These are phyloP conservation scores for Poeciliopsis presidionis DNA, from an alignment of 2,797 vertebrate genomes.

Conservation along the genomic window DNA sequence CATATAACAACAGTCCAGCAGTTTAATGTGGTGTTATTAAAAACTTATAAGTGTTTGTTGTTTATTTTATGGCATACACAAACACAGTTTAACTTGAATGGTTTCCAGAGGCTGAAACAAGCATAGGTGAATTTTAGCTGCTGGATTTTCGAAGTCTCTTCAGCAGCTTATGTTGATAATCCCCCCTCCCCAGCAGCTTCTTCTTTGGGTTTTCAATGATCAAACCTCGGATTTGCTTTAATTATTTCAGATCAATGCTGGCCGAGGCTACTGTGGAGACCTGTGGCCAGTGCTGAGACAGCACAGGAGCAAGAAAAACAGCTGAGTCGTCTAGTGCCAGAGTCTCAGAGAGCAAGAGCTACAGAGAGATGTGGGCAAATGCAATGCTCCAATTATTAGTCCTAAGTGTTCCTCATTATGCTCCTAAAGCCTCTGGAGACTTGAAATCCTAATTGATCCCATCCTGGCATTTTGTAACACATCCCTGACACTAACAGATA, in stretches of 20 bases:
- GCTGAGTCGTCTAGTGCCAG: constrained; percentile 63
- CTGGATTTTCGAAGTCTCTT: constrained; percentile 11
- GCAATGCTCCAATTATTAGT: constrained; percentile 75
- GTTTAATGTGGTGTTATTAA: background rate
- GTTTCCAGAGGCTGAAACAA: background rate
- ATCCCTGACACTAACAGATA: constrained; percentile 44
- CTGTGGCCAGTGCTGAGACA: constrained; percentile 73
- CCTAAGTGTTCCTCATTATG: constrained; percentile 83
- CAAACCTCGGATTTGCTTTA: constrained; percentile 75
- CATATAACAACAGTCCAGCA: background rate
- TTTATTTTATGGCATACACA: background rate
- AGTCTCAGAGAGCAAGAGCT: constrained; percentile 37
- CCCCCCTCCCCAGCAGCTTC: constrained; percentile 14
- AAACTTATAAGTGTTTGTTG: background rate
- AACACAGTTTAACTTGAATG: constrained; percentile 11
- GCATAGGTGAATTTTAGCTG: background rate
- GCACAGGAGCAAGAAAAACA: constrained; percentile 64
- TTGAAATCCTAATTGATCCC: constrained; percentile 75
- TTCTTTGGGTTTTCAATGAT: constrained; percentile 61
- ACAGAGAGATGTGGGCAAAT: constrained; percentile 55
- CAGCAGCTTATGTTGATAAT: constrained; percentile 34
- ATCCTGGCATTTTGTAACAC: constrained; percentile 69
- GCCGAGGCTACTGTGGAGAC: constrained; percentile 51
- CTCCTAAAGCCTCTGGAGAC: constrained; percentile 77
- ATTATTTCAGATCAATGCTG: constrained; percentile 79